These are phyloP conservation scores for Triplophysa bombifrons DNA, from an alignment of 2,797 vertebrate species.

Conservation along the genomic window DNA sequence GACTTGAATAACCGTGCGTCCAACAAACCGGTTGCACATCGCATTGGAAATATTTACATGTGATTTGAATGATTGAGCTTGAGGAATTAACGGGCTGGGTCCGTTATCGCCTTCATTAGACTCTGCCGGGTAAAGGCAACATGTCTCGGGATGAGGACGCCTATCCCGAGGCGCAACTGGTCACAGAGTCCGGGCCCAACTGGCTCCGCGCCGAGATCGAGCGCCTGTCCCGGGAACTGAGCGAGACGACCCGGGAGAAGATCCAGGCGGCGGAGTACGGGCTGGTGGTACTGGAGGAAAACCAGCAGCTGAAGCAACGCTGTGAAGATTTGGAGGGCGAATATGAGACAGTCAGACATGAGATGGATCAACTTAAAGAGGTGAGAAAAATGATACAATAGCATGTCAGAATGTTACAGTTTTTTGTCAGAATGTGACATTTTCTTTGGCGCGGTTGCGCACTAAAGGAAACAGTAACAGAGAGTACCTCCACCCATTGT, in stretches of 20 bases:
- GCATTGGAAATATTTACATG: neutral
- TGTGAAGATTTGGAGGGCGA: conserved; percentile 93
- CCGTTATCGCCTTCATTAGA: conserved; percentile 64
- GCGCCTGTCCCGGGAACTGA: conserved; percentile 87
- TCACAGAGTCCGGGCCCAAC: conserved; percentile 84
- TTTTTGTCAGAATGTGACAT: neutral
- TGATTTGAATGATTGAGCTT: conserved; percentile 32
- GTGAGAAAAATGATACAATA: conserved; percentile 67
- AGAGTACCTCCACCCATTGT: conserved; percentile 16
- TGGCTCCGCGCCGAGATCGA: conserved; percentile 88
- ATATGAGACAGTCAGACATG: conserved; percentile 86
- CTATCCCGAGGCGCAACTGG: conserved; percentile 83
- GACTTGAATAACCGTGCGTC: neutral
- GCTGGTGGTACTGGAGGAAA: conserved; percentile 95
- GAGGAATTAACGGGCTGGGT: conserved; percentile 70
- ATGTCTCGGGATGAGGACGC: conserved; percentile 87
- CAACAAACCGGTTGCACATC: neutral
- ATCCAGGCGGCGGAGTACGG: conserved; percentile 98
- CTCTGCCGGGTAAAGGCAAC: conserved; percentile 59
- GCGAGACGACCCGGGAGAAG: conserved; percentile 93
- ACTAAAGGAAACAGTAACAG: neutral
- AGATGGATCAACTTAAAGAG: conserved; percentile 95
- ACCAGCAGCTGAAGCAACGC: conserved; percentile 91
- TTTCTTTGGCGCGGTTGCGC: neutral
- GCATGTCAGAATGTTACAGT: neutral